Conservation (phyloP, 1,140 invertebrate genomes). For the Vollenhovia emeryi region DNA sequence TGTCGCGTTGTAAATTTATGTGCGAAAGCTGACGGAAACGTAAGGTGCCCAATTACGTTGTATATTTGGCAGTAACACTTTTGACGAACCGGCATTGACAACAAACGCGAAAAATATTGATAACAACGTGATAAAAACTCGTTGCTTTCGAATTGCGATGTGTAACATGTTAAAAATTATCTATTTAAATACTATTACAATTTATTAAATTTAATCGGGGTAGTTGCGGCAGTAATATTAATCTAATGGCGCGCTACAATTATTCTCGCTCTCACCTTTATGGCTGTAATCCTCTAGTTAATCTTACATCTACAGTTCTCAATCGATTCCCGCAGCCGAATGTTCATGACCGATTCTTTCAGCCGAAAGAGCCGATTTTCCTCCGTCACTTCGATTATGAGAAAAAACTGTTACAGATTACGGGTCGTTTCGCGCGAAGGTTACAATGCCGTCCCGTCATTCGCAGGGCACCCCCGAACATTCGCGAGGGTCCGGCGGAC, state of each 20-base stretch:
- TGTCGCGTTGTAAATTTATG: slow-evolving; percentile 16
- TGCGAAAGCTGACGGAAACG: background rate
- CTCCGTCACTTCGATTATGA: background rate
- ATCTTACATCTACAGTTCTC: no score
- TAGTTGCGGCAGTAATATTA: background rate
- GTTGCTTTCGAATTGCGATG: no score
- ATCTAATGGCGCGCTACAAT: background rate
- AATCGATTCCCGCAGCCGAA: background rate
- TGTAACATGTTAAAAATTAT: background rate
- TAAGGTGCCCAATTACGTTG: background rate
- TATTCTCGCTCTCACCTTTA: background rate
- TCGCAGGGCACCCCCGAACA: slow-evolving; percentile 21
- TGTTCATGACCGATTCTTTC: background rate
- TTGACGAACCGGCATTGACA: background rate
- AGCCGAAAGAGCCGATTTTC: background rate
- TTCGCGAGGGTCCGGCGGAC: slow-evolving; percentile 29
- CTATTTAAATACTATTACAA: background rate
- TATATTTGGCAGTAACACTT: background rate
- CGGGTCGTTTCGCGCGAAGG: background rate
- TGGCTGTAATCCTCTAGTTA: background rate
- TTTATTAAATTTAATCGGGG: background rate
- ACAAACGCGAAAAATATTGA: background rate
- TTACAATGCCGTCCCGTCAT: slow-evolving; percentile 49
- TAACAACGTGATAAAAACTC: background rate
- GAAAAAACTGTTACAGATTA: background rate